Evolutionary conservation across 2,888 invertebrate genomes (phyloP), one percentile per base, ranked within the genome.

Genomic region (Drepanosiphum platanoidis): DNA sequence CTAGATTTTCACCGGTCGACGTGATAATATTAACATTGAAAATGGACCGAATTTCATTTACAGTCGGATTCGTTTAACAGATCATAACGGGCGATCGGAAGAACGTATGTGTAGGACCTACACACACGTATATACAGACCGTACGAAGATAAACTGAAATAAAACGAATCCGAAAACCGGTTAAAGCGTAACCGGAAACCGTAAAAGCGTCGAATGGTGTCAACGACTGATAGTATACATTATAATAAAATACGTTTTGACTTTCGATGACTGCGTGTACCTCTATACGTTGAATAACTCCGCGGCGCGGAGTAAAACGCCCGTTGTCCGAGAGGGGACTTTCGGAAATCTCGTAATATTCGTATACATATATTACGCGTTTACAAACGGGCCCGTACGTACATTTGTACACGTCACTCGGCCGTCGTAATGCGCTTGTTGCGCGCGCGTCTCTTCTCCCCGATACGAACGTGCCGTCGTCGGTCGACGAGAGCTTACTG

Each of bases 221-320:
- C 82, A 82, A 82, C 61, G 82, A 82, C 82, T 68, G 82, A 82
- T 82, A 72, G 64, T 42, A n/a, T n/a, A n/a, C n/a, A n/a, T n/a
- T n/a, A n/a, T n/a, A 82, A 74, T 46, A 64, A 74, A 61, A 82
- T 80, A 70, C 36, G 58, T 79, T n/a, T 79, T 79, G 64, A 79
- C 79, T 79, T 68, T 79, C 79, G 66, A 68, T 79, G 46, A 66
- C 66, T 78, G 66, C n/a, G n/a, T n/a, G n/a, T n/a, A n/a, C n/a
- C n/a, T n/a, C n/a, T n/a, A n/a, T n/a, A n/a, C n/a, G n/a, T 34
- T 46, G 64, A 66, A 79, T 68, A 79, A 68, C 79, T 68, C 46
- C 42, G 46, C 36, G 66, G 39, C n/a, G n/a, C n/a, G n/a, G n/a
- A n/a, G n/a, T n/a, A n/a, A n/a, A 75, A 8, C 27, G 32, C 32